These are phyloP conservation scores for Caenorhabditis sp. DNA, from an alignment of 2,888 invertebrate species.

Conservation along the genomic window DNA sequence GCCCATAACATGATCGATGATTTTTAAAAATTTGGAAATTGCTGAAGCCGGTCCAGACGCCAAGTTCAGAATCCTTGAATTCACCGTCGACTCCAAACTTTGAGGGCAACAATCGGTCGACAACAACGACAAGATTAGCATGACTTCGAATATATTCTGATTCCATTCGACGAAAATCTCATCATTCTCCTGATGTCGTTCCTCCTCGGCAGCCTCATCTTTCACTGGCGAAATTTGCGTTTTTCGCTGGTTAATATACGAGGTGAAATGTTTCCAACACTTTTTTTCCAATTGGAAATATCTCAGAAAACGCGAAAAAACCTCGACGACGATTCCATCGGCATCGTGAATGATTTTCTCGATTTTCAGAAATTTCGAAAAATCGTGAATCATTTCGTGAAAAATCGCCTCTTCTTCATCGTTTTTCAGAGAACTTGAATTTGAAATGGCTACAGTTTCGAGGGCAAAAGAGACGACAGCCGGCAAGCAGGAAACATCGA, in stretches of 20 bases:
- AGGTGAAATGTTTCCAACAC: slow-evolving; percentile 29
- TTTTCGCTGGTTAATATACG: slow-evolving; percentile 11
- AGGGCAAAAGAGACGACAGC: slow-evolving; percentile 13
- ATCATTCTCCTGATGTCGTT: neutral
- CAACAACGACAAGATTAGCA: slow-evolving; percentile 21
- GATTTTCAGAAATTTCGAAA: slow-evolving; percentile 20
- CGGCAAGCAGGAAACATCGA: slow-evolving; percentile 20
- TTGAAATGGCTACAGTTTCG: neutral
- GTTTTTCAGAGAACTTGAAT: neutral
- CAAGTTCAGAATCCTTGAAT: slow-evolving; percentile 17
- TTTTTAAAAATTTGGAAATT: slow-evolving; percentile 21
- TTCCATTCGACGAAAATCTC: neutral
- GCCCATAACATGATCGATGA: slow-evolving; percentile 11
- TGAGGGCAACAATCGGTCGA: slow-evolving; percentile 18
- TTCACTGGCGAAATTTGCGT: neutral
- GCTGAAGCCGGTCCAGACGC: neutral
- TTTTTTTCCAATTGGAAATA: slow-evolving; percentile 38
- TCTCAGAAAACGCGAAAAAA: slow-evolving; percentile 29
- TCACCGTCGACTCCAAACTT: slow-evolving; percentile 11
- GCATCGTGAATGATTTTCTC: slow-evolving; percentile 8
- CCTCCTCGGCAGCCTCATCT: slow-evolving; percentile 10
- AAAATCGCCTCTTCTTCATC: slow-evolving; percentile 21
- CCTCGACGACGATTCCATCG: slow-evolving; percentile 14
- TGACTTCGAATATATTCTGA: slow-evolving; percentile 15
- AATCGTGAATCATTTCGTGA: slow-evolving; percentile 24